Evolutionary conservation across 1,140 invertebrate species (phyloP).

Genomic region (Cepaea nemoralis): DNA sequence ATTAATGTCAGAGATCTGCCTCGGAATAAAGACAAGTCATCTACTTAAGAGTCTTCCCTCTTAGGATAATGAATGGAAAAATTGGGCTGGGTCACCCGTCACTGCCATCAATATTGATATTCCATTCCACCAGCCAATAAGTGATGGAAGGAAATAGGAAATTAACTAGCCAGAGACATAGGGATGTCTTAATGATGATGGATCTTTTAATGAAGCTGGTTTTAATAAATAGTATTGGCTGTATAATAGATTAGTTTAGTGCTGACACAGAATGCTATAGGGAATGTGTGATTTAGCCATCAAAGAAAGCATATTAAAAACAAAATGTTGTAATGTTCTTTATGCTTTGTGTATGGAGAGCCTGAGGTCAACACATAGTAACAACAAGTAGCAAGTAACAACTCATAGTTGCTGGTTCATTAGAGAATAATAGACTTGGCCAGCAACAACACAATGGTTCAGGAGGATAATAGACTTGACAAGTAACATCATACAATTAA

Average conservation of each 20-base stretch:
- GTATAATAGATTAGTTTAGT: slow-evolving; percentile 1
- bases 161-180: background rate
- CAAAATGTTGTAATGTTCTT: too few relatives aligned
- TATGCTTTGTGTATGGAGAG: too few relatives aligned
- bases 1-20: slow-evolving; percentile 8
- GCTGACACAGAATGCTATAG: background rate
- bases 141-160: background rate
- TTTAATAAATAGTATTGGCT: background rate
- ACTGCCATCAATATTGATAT: background rate
- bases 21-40: background rate
- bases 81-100: background rate
- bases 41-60: background rate
- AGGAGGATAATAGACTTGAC: too few relatives aligned
- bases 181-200: slow-evolving; percentile 1
- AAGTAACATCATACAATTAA: too few relatives aligned
- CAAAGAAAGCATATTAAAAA: too few relatives aligned
- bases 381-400: too few relatives aligned
- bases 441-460: too few relatives aligned
- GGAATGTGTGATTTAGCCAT: background rate
- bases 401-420: too few relatives aligned
- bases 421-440: too few relatives aligned
- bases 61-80: background rate
- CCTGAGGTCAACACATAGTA: too few relatives aligned
- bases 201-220: slow-evolving; percentile 4
- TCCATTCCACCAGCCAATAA: background rate